Base-by-base conservation (phyloP, 2,888 invertebrate genomes). In the Melanotus villosus region DNA sequence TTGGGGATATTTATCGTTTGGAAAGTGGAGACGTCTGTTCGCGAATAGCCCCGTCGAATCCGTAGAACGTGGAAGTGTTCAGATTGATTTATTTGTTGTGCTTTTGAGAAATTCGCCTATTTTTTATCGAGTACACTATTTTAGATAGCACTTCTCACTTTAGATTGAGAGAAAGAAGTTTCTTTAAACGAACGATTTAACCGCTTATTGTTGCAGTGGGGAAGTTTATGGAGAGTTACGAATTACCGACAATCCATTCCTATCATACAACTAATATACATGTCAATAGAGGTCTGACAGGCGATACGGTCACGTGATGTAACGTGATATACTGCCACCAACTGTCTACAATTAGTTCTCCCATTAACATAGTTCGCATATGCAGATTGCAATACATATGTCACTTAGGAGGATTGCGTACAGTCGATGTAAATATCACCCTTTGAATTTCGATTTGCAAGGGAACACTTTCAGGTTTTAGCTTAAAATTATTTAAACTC, bases 281-380 rank as follows among this genome's bases (percentile, higher is more conserved):
- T 79, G 79, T 79, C 80, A 80, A 80, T 80, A 79, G 80, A 75
- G 72, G 71, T 73, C 72, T 73, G 78, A 77, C 78, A 76, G 75
- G 76, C 79, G 75, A 78, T 78, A 77, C 73, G 72, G 68, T 69
- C 73, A 65, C 70, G 73, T 73, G 73, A 73, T 68, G 70, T 73
- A 68, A 69, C 59, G 73, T 77, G 78, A 77, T 77, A 66, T 76
- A 77, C 72, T 76, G 76, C 78, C 74, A 75, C 78, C 80, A 76
- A 81, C 82, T 81, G 81, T 80, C 82, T 79, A 79, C 82, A 82
- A 81, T 82, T 82, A 83, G 80, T 76, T 74, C 72, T 73, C 74
- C 79, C 80, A 82, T 83, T 83, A 83, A 80, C 82, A 80, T 82
- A 81, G 79, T 80, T 77, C 77, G 75, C 78, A 77, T 80, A 80